A percentile compares a stretch with the other conserved stretches of the same genome.
Evolutionary conservation across 2,888 invertebrate genomes (phyloP).

Genomic region (Cryptus viduatorius): DNA sequence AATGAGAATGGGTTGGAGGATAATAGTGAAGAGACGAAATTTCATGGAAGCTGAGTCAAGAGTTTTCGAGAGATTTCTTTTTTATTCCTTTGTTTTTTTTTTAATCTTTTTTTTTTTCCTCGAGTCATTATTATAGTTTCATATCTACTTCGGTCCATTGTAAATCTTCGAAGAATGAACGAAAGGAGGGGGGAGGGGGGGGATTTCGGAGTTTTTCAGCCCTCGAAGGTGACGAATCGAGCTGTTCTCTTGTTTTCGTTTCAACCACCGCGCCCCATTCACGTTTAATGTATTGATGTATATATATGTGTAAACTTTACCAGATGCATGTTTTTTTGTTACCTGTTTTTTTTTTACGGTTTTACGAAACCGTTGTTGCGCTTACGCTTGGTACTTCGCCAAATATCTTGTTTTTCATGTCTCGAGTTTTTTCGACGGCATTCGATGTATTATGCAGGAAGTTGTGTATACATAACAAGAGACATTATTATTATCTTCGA

Average conservation of each 20-base stretch:
- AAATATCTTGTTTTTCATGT: conserved; percentile 60
- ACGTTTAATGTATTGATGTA: conserved; percentile 12
- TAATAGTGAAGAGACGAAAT: conserved; percentile 30
- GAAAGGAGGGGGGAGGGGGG: background rate
- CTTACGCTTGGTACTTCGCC: conserved; percentile 57
- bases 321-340: background rate
- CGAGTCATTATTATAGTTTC: conserved; percentile 28
- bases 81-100: background rate
- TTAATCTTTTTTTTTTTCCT: background rate
- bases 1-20: conserved; percentile 23
- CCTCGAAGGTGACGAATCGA: conserved; percentile 20
- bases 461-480: conserved; percentile 27
- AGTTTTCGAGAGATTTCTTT: conserved; percentile 10
- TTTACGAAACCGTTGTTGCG: conserved; percentile 18
- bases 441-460: background rate
- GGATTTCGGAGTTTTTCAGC: background rate
- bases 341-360: background rate
- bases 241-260: conserved; percentile 53
- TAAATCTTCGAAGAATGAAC: background rate
- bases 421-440: conserved; percentile 47
- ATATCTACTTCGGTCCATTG: conserved; percentile 40
- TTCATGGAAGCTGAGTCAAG: conserved; percentile 4
- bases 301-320: background rate
- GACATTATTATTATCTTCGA: conserved; percentile 32
- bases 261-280: conserved; percentile 27